Percentiles rank a stretch among this genome's conserved stretches.
Evolutionary conservation across 1,140 invertebrate genomes (phyloP).

Genomic region (Laupala kohalensis): DNA sequence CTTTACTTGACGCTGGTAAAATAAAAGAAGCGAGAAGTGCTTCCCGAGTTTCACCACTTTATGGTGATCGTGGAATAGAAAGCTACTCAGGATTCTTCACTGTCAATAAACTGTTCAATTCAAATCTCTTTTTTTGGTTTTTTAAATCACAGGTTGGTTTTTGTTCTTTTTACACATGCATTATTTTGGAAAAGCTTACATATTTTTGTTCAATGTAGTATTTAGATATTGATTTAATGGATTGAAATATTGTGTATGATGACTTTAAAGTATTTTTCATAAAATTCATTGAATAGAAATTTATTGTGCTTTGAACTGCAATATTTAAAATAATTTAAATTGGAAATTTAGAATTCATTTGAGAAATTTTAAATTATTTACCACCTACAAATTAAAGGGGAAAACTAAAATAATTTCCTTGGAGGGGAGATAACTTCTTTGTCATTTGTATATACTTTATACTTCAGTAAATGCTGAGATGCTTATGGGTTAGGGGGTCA

Average conservation of each 20-base stretch:
- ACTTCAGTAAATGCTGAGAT: no score
- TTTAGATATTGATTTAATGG: no score
- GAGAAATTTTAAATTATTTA: no score
- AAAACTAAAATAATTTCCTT: no score
- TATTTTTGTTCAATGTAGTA: no score
- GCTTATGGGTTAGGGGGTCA: no score
- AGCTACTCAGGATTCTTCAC: slow-evolving; percentile 54
- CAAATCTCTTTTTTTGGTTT: slow-evolving; percentile 69
- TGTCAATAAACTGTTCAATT: slow-evolving; percentile 46
- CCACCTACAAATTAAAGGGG: no score
- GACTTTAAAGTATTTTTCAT: background rate
- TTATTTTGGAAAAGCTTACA: background rate
- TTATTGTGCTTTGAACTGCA: no score
- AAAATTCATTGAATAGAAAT: background rate
- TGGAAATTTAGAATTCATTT: no score
- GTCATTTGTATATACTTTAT: no score
- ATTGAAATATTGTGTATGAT: background rate
- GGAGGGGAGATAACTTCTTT: no score
- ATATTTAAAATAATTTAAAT: no score
- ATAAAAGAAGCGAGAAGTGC: slow-evolving; percentile 27
- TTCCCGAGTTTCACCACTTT: slow-evolving; percentile 18
- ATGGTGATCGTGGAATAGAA: slow-evolving; percentile 1
- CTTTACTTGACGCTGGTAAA: slow-evolving; percentile 35
- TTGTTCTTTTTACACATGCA: background rate
- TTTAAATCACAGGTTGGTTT: slow-evolving; percentile 40